phyloP scores from a whole-genome alignment of 1,140 invertebrate genomes.

The Homarus americanus region DNA sequence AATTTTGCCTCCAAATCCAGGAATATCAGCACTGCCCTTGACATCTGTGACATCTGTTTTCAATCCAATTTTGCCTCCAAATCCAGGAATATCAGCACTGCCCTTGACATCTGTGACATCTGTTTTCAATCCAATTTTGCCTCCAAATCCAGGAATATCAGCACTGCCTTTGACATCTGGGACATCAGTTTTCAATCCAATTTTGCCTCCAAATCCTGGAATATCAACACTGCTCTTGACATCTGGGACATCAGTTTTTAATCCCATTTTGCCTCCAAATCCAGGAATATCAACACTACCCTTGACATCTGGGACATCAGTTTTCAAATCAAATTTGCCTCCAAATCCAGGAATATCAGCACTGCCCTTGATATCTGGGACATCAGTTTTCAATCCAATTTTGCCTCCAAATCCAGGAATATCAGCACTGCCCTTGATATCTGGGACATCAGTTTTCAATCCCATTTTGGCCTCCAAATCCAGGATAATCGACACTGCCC shows the following conservation, averaged over 20 bases:
- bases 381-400: slow-evolving; percentile 1
- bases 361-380: background rate
- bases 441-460: background rate
- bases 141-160: slow-evolving; percentile 21
- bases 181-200: slow-evolving; percentile 5
- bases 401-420: background rate
- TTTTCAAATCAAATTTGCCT: slow-evolving; percentile 21
- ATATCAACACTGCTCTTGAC: background rate
- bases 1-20: slow-evolving; percentile 20
- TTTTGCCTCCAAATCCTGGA: background rate
- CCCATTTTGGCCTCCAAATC: slow-evolving; percentile 1
- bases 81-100: slow-evolving; percentile 5
- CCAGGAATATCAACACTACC: background rate
- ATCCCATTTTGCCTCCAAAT: slow-evolving; percentile 14
- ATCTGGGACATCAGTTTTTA: slow-evolving; percentile 5
- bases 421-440: background rate
- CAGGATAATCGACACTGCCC: background rate
- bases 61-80: slow-evolving; percentile 1
- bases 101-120: background rate
- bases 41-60: slow-evolving; percentile 12
- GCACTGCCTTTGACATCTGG: background rate
- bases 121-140: slow-evolving; percentile 6
- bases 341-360: slow-evolving; percentile 30
- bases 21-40: background rate
- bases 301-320: slow-evolving; percentile 2